Conservation (phyloP, 1,140 invertebrate genomes). For the Araneus ventricosus region DNA sequence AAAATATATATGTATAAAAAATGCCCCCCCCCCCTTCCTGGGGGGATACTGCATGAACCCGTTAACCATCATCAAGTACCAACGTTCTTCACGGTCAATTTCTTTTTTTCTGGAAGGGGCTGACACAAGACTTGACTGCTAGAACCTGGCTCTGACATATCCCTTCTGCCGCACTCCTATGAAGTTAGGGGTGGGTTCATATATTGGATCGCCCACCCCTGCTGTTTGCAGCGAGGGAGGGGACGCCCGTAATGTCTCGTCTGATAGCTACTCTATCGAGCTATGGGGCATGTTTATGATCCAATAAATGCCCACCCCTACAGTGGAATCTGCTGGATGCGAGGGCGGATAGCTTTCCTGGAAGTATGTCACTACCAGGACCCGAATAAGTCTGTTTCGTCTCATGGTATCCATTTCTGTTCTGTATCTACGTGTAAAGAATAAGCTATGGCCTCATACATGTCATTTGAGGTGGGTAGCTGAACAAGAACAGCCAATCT, state of each 20-base stretch:
- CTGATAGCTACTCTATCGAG: background rate
- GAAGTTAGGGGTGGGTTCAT: background rate
- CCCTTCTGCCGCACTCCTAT: background rate
- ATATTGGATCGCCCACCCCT: conserved; percentile 38
- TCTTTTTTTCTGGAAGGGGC: background rate
- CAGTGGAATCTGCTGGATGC: background rate
- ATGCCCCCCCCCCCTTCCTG: too few species aligned
- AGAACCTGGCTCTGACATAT: background rate
- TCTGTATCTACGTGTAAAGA: background rate
- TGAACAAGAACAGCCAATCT: background rate
- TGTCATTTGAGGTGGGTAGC: background rate
- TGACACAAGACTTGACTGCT: background rate
- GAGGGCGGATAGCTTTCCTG: background rate
- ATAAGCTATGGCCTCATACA: background rate
- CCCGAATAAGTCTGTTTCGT: background rate
- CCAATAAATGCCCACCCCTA: background rate
- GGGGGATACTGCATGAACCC: too few species aligned
- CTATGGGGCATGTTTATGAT: conserved; percentile 22
- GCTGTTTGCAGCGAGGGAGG: background rate
- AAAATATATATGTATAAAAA: too few species aligned
- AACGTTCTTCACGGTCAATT: background rate
- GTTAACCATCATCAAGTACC: too few species aligned
- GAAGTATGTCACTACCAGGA: background rate
- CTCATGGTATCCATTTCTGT: background rate
- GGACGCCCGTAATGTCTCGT: conserved; percentile 25